phyloP scores from a whole-genome alignment of 2,113 vertebrate species.

The Pterophyllum scalare region DNA sequence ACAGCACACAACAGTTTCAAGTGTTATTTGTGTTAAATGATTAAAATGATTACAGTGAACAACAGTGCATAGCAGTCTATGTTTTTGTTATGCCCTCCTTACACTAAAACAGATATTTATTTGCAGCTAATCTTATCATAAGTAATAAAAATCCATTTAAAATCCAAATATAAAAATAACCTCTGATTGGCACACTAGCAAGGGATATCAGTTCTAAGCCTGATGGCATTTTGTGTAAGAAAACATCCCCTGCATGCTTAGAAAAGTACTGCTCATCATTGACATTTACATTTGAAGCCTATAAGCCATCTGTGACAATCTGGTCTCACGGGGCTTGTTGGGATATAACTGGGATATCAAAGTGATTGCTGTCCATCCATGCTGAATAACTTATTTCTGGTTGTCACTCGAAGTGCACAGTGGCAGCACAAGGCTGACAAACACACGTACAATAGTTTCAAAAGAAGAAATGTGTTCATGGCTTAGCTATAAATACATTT shows the following conservation, averaged over 20 bases:
- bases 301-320: background rate
- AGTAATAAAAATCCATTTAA: background rate
- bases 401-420: constrained; percentile 1
- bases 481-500: constrained; percentile 32
- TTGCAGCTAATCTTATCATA: background rate
- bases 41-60: background rate
- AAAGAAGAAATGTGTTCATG: constrained; percentile 1
- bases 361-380: constrained; percentile 17
- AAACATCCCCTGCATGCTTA: background rate
- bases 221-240: background rate
- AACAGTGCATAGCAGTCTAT: background rate
- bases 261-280: background rate
- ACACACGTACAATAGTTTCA: constrained; percentile 17
- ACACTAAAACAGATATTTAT: background rate
- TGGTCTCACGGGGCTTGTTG: background rate
- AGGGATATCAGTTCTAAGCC: background rate
- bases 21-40: background rate
- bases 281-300: background rate
- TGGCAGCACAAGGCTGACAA: constrained; percentile 52
- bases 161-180: background rate
- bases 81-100: background rate
- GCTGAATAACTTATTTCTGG: constrained; percentile 16
- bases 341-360: background rate
- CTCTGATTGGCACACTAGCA: background rate
- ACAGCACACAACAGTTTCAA: background rate